Evolutionary conservation across 2,797 vertebrate genomes (phyloP).

Genomic region (Podarcis lilfordi): DNA sequence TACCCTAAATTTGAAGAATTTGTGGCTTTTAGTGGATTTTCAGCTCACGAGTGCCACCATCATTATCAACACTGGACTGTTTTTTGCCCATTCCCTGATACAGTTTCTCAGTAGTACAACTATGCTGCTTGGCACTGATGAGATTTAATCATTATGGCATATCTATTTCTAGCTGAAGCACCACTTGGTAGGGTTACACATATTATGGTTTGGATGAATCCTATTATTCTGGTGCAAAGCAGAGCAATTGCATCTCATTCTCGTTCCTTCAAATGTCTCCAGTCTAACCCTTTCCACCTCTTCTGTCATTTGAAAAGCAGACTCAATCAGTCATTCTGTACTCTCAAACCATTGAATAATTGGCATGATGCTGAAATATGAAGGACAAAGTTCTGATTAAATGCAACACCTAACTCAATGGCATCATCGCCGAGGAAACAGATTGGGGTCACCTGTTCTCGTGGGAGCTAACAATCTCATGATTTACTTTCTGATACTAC

Average conservation of each 20-base stretch:
- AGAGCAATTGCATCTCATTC: not conserved
- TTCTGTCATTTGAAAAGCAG: constrained; percentile 5
- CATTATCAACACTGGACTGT: not conserved
- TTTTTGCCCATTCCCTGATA: not conserved
- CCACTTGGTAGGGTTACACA: not conserved
- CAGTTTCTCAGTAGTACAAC: not conserved
- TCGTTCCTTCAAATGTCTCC: not conserved
- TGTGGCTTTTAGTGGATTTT: not conserved
- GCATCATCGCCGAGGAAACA: not conserved
- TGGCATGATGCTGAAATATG: not conserved
- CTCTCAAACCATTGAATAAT: not conserved
- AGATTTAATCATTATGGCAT: not conserved
- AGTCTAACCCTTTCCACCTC: not conserved
- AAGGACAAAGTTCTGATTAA: constrained; percentile 5
- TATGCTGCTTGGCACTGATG: not conserved
- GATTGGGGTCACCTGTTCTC: not conserved
- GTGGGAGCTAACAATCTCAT: not conserved
- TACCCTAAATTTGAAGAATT: not conserved
- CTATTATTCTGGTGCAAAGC: not conserved
- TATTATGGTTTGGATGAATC: not conserved
- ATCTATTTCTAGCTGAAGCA: not conserved
- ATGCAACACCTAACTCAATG: not conserved
- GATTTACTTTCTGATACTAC: not conserved
- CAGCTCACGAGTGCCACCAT: not conserved
- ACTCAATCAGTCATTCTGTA: not conserved